Evolutionary conservation across 2,888 invertebrate genomes (phyloP), one percentile per base, ranked within the genome.

Genomic region (Drosophila greeni): DNA sequence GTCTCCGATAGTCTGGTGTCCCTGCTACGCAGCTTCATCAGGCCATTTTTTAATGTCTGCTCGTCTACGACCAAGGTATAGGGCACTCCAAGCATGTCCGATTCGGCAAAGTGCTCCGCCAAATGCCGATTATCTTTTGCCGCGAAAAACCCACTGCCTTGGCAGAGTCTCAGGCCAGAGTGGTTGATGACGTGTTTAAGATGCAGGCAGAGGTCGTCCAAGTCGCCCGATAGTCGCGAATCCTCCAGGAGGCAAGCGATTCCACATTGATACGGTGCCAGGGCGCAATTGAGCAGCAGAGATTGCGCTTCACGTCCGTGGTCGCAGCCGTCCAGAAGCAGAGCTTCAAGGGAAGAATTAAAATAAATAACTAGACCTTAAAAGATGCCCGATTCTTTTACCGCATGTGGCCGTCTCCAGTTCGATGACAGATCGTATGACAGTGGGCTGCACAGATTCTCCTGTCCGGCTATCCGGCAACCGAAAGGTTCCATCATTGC

Each of bases 241-340:
- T 91, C 88, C 85, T 87, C 66, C 73, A 85, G 84, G 52, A 90
- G 85, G 49, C 92, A 86, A 20, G 91, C 91, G 86, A 95, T 92
- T 47, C 92, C 91, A 65, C 94, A 91, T 90, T 95, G 95, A 83
- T 92, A 95, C 0, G 95, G 95, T 14, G 94, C 92, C 62, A 95
- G 89, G 88, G 92, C 93, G 61, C 93, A 91, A 82, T 95, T 94
- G 1, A 88, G 57, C 3, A 79, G 66, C 14, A 89, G 64, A 11
- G 83, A 80, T 9, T 87, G 70, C 88, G 85, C 60, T 88, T 86
- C 68, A 89, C 90, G 68, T 0, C 91, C 89, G 73, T 91, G 90
- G 73, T 90, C 90, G 29, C 89, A 86, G 29, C 90, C 90, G 72
- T 92, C 91, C 72, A 90, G 85, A 5, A 90, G 89, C 12, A 89